phyloP scores from a whole-genome alignment of 2,888 invertebrate species.

The Lamellibrachia satsuma region DNA sequence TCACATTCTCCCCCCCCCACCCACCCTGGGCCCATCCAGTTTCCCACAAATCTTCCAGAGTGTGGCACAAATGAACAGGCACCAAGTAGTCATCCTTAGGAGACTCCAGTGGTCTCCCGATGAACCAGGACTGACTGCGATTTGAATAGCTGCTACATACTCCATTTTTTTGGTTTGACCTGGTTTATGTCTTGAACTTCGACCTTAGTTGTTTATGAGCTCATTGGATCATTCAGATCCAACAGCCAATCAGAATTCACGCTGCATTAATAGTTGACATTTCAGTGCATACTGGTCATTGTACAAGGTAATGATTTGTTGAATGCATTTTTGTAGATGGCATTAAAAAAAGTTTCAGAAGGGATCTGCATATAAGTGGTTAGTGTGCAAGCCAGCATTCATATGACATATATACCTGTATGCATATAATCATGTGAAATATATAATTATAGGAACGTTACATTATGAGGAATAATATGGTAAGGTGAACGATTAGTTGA shows the following conservation, averaged over 20 bases:
- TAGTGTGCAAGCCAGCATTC: background rate
- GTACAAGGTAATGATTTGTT: background rate
- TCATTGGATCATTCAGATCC: background rate
- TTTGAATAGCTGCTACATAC: too few relatives aligned
- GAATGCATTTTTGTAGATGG: background rate
- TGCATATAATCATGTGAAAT: too few relatives aligned
- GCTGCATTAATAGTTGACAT: background rate
- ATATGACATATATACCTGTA: background rate
- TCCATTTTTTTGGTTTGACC: background rate
- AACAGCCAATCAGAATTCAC: background rate
- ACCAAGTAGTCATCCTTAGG: background rate
- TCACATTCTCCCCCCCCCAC: background rate
- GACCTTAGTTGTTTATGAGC: background rate
- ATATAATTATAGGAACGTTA: too few relatives aligned
- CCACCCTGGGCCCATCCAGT: background rate
- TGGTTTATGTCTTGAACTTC: background rate
- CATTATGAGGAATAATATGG: too few relatives aligned
- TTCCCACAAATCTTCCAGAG: background rate
- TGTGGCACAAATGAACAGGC: background rate
- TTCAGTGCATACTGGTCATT: too few relatives aligned
- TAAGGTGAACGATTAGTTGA: too few relatives aligned
- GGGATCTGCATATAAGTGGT: background rate
- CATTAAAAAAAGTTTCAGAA: background rate
- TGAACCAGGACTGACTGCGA: too few relatives aligned
- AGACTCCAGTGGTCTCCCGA: background rate